Evolutionary conservation across 2,888 invertebrate genomes (phyloP).

Genomic region (Melanostoma scalare): DNA sequence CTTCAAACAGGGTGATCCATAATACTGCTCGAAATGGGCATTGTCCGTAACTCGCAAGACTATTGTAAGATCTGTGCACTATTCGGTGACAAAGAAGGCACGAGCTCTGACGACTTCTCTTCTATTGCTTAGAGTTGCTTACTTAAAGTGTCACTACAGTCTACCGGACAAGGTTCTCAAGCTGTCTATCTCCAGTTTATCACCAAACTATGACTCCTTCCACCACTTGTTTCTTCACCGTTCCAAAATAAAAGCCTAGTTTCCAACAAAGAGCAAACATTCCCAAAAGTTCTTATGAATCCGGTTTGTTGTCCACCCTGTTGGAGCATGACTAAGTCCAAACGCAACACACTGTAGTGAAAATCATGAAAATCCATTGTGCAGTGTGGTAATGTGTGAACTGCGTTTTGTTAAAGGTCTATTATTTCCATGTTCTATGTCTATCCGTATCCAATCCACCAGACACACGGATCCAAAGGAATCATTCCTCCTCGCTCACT

Average conservation of each 20-base stretch:
- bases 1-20: conserved; percentile 7
- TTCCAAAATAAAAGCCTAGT: conserved; percentile 10
- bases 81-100: no score
- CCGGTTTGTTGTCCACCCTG: no score
- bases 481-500: conserved; percentile 13
- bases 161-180: no score
- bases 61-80: no score
- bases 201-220: no score
- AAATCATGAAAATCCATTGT: conserved; percentile 63
- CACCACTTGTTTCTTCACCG: no score
- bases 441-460: conserved; percentile 37
- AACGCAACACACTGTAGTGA: conserved; percentile 13
- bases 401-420: conserved; percentile 72
- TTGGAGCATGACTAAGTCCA: conserved; percentile 3
- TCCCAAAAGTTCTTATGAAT: no score
- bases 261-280: not conserved
- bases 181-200: no score
- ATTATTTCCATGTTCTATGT: conserved; percentile 71
- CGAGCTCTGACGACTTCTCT: no score
- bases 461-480: conserved; percentile 17
- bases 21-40: not conserved
- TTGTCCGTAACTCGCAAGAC: no score
- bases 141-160: no score
- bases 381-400: conserved; percentile 71
- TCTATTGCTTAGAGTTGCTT: no score